Percentiles rank a stretch among this genome's conserved stretches.
Conservation (phyloP, 2,888 invertebrate genomes). For the Trisateles emortualis region DNA sequence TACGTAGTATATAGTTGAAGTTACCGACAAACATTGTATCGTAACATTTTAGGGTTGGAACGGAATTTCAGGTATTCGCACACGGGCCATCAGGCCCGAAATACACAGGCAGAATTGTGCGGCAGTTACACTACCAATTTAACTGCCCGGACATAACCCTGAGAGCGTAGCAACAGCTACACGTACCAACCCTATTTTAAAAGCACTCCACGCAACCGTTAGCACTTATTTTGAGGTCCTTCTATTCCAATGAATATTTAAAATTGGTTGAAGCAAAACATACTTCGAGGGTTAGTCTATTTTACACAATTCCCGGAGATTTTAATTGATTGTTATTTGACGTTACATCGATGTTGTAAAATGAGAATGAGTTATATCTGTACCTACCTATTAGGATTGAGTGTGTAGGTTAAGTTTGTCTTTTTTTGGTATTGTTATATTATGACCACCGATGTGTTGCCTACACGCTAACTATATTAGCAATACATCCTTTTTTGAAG, state of each 20-base stretch:
- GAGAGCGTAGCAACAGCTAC: not conserved
- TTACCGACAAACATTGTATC: not conserved
- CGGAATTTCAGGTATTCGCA: constrained; percentile 8
- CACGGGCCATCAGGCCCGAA: not conserved
- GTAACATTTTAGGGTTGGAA: constrained; percentile 4
- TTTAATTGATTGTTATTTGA: not conserved
- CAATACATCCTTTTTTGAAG: too few relatives aligned
- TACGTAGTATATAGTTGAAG: not conserved
- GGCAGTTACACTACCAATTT: constrained; percentile 27
- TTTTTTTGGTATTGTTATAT: too few relatives aligned
- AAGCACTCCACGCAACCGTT: not conserved
- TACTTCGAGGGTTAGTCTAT: not conserved
- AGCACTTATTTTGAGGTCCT: not conserved
- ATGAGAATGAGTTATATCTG: not conserved
- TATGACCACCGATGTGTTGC: too few relatives aligned
- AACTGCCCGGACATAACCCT: constrained; percentile 13
- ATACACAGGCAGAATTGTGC: not conserved
- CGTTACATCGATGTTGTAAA: not conserved
- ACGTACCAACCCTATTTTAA: constrained; percentile 32
- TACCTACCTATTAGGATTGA: not conserved
- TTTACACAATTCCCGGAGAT: not conserved
- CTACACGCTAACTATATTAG: too few relatives aligned
- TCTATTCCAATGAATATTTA: constrained; percentile 3
- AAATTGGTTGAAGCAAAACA: not conserved
- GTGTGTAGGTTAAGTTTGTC: too few relatives aligned